Evolutionary conservation across 2,888 invertebrate genomes (phyloP), one percentile per base, ranked within the genome.

Genomic region (Ashinkailepas kermadecensis): DNA sequence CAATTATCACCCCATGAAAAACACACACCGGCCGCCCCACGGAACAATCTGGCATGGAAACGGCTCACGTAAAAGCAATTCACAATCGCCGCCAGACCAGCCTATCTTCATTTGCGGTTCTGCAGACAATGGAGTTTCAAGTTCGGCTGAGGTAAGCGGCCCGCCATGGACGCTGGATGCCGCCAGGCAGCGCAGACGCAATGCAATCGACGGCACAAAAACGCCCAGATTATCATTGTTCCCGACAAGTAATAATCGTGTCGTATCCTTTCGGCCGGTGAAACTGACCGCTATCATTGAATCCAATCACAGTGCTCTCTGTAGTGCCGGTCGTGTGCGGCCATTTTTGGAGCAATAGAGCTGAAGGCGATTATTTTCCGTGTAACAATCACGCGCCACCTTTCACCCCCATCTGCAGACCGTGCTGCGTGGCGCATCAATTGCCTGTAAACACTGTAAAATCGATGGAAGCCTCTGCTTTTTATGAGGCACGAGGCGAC

Each of bases 191-290:
- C 23, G 70, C 4, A 12, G 25, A 15, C 70, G 70, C 70, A 70
- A 70, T 70, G 39, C 39, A 70, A 70, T 39, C 70, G 15, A 39
- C 7, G 56, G 56, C 74, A 74, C 74, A 74, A 74, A 74, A 74
- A 74, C 56, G 11, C 21, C 74, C 39, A 3, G 74, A 56, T 74
- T 21, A 74, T 74, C 74, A 74, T 74, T 56, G 74, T 74, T 74
- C 74, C 74, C 39, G 74, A 74, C 74, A 56, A 74, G 74, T 74
- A 74, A 74, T 74, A 74, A 74, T 74, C 74, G 74, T 56, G 74
- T 74, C 23, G 74, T 74, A 74, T 54, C 74, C 54, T 21, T 74
- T 74, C 54, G 8, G 54, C 9, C 54, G 56, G 74, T 56, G 74
- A 74, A 70, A 21, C 74, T 21, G 74, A 56, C 74, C 54, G 10